These are phyloP conservation scores for Anthoscopus minutus DNA, from an alignment of 2,113 vertebrate genomes.

Conservation along the genomic window DNA sequence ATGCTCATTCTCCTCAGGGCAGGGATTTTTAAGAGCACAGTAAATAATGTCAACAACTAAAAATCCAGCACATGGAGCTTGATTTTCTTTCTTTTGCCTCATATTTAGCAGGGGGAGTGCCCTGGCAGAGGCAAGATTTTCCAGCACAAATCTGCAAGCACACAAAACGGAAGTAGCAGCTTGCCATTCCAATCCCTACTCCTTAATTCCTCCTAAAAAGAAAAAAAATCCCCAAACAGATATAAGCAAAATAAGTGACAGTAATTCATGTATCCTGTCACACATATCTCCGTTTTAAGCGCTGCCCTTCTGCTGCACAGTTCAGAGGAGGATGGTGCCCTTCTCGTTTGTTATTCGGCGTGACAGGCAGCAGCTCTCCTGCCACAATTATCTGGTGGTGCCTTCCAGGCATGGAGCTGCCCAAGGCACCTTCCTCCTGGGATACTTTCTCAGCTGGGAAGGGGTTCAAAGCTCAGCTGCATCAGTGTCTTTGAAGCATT, in stretches of 20 bases:
- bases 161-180: not conserved
- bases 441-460: not conserved
- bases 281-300: not conserved
- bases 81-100: not conserved
- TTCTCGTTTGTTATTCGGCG: not conserved
- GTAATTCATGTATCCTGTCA: not conserved
- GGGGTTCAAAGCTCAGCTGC: slow-evolving; percentile 25
- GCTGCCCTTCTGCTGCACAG: not conserved
- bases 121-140: not conserved
- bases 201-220: not conserved
- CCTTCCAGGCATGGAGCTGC: not conserved
- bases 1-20: slow-evolving; percentile 19
- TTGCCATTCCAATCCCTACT: not conserved
- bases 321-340: not conserved
- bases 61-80: not conserved
- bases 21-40: not conserved
- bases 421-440: not conserved
- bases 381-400: not conserved
- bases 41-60: slow-evolving; percentile 34
- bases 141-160: not conserved
- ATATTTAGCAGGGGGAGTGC: not conserved
- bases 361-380: not conserved
- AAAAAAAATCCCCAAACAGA: not conserved
- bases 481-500: not conserved
- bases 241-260: not conserved